Percentiles rank a stretch among this genome's conserved stretches.
phyloP scores from a whole-genome alignment of 2,888 invertebrate species.

The Cylindroiulus punctatus region DNA sequence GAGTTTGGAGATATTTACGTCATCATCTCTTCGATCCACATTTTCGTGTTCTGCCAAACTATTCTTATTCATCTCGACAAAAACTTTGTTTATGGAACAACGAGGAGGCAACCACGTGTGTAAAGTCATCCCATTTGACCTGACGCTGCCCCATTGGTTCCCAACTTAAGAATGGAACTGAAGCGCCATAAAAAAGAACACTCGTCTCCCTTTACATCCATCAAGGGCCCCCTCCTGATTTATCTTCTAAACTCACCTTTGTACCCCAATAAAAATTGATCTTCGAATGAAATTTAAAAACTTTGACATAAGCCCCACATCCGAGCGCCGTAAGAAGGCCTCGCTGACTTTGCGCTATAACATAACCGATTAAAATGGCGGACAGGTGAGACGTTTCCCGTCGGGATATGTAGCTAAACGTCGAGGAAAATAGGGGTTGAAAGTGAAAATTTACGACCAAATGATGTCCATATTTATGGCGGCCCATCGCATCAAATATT shows the following conservation, averaged over 20 bases:
- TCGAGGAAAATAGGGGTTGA: background rate
- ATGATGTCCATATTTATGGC: background rate
- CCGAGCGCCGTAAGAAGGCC: background rate
- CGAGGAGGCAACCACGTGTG: background rate
- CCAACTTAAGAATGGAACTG: background rate
- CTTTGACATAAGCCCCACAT: background rate
- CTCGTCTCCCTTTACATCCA: background rate
- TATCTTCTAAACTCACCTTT: slow-evolving; percentile 9
- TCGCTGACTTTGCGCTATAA: background rate
- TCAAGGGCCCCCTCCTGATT: background rate
- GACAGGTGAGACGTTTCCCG: background rate
- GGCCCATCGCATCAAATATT: slow-evolving; percentile 28
- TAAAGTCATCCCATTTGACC: background rate
- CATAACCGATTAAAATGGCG: background rate
- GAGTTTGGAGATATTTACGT: too few species aligned
- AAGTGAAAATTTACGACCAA: background rate
- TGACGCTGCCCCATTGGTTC: background rate
- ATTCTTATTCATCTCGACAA: too few species aligned
- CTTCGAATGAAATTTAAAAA: slow-evolving; percentile 34
- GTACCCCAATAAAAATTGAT: slow-evolving; percentile 12
- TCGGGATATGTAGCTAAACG: background rate
- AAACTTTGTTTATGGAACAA: too few species aligned
- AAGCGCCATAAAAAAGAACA: background rate
- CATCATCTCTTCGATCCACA: too few species aligned
- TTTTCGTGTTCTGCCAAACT: too few species aligned